Conservation (phyloP, 2,888 invertebrate genomes). For the Chrysotoxum bicinctum region DNA sequence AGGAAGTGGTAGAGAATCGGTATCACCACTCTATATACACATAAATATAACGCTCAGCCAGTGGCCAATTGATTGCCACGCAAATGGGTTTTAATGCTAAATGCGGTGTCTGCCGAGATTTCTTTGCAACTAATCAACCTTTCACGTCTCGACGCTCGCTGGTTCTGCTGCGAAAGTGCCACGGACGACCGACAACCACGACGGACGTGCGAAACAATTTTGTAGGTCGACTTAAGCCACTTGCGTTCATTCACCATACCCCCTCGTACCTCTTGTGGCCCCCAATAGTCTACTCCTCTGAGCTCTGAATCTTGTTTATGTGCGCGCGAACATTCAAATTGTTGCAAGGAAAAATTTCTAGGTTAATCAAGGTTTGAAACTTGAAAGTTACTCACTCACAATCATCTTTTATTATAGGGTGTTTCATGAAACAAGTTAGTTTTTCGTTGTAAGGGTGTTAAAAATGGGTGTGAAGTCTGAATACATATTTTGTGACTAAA, state of each 20-base stretch:
- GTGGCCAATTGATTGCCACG: conserved; percentile 40
- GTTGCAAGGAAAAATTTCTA: conserved; percentile 66
- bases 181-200: background rate
- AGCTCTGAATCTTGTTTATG: conserved; percentile 9
- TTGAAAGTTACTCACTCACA: conserved; percentile 63
- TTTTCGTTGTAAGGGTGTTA: too few relatives aligned
- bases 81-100: conserved; percentile 58
- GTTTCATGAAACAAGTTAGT: background rate
- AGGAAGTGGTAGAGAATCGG: background rate
- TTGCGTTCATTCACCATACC: background rate
- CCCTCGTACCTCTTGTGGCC: background rate
- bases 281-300: background rate
- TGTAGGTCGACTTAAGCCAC: conserved; percentile 63
- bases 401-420: background rate
- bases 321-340: conserved; percentile 50
- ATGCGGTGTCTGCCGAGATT: conserved; percentile 51
- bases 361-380: conserved; percentile 72
- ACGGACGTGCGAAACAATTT: conserved; percentile 54
- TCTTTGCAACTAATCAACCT: conserved; percentile 62
- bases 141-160: conserved; percentile 49
- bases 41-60: background rate
- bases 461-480: too few relatives aligned
- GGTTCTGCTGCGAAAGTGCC: background rate
- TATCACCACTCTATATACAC: background rate
- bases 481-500: too few relatives aligned